Evolutionary conservation across 2,113 vertebrate species (phyloP), one percentile per base, ranked within the genome.

Genomic region (Cichladusa arquata): DNA sequence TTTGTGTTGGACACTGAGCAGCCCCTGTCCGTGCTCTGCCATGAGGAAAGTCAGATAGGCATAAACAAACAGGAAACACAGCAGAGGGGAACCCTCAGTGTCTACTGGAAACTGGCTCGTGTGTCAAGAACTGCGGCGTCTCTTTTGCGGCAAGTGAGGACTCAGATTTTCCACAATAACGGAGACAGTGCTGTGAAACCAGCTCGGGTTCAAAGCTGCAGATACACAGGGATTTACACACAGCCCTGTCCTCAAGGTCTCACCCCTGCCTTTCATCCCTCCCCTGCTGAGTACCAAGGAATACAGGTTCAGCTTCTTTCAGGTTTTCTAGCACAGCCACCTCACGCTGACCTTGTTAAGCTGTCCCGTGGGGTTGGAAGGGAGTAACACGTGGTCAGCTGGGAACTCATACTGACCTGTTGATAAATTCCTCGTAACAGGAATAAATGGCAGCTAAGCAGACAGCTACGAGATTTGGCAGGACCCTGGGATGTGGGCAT

Each of bases 371-470:
- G 24, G 18, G 67, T 69, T 64, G 61, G 70, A 72, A 67, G 50
- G 1, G 42, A 66, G 45, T 11, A 36, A 69, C 25, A 5, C 1
- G 11, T 5, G 5, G 36, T 25, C 28, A 67, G 56, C 28, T 56
- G 60, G 58, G 42, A 25, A 4, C 47, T 48, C n/a, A 93, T 11
- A 98, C 99, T 98, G 88, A 99, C 99, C 99, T 99, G 99, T 99
- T 99, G 98, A 99, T 99, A 97, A 99, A 99, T 96, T 99, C 99
- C 96, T 99, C 99, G 0, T 99, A 99, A 97, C 99, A 99, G 44
- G 99, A 99, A 95, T 99, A 99, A 97, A 99, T 99, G 96, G 99
- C 99, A 54, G 99, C 99, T 95, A 99, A 98, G 95, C 99, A 99
- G 79, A 99, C 99, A 2, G 99, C 99, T 92, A 99, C 99, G 60